Conservation (phyloP, 2,888 invertebrate genomes). For the Drosophila algonquin region DNA sequence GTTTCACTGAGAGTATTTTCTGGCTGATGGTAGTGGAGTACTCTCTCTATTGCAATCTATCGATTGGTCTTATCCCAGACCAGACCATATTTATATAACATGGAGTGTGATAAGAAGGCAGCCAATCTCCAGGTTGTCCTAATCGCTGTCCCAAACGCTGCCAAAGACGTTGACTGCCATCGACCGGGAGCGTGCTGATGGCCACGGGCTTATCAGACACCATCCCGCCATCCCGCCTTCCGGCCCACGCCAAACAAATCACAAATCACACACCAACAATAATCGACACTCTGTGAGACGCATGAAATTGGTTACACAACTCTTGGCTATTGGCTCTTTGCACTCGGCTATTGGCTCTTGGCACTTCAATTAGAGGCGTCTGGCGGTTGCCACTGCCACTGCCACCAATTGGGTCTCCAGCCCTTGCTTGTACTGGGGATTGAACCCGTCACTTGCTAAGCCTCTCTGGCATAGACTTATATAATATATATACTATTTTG, state of each 20-base stretch:
- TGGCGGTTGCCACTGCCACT: slow-evolving; percentile 16
- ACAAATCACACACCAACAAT: slow-evolving; percentile 37
- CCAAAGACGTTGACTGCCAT: slow-evolving; percentile 21
- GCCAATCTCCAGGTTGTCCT: slow-evolving; percentile 10
- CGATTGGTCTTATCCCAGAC: neutral
- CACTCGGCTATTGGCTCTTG: slow-evolving; percentile 25
- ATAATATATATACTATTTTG: neutral
- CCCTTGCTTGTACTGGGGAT: slow-evolving; percentile 3
- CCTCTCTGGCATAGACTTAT: neutral
- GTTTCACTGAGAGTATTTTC: too few relatives aligned
- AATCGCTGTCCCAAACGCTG: slow-evolving; percentile 1
- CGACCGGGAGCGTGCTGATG: slow-evolving; percentile 17
- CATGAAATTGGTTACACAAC: slow-evolving; percentile 55
- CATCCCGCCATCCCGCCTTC: neutral
- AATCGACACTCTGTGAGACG: slow-evolving; percentile 17
- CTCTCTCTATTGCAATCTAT: neutral
- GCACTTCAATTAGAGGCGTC: slow-evolving; percentile 54
- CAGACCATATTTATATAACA: neutral
- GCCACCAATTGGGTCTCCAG: slow-evolving; percentile 19
- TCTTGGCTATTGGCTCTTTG: slow-evolving; percentile 35
- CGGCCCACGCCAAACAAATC: slow-evolving; percentile 14
- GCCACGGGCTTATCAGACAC: slow-evolving; percentile 30
- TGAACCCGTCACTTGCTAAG: slow-evolving; percentile 7
- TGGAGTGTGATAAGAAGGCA: neutral
- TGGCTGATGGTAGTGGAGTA: too few relatives aligned